Evolutionary conservation across 2,888 invertebrate genomes (phyloP).

Genomic region (Ophion obscuratus): DNA sequence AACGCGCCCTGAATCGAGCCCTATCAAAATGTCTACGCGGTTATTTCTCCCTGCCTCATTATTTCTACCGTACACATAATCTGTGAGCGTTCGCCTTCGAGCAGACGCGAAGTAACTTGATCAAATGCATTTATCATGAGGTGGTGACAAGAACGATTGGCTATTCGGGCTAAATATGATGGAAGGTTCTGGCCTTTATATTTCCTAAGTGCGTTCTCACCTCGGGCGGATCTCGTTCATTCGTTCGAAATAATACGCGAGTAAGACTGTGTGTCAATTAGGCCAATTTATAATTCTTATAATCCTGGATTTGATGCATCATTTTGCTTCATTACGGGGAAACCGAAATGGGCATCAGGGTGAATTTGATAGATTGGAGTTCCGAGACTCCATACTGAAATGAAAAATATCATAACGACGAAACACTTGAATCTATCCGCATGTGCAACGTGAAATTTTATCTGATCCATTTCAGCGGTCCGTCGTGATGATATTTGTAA

Average conservation of each 20-base stretch:
- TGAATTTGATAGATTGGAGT: neutral
- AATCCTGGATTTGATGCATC: neutral
- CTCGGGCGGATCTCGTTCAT: conserved; percentile 26
- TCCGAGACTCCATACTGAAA: neutral
- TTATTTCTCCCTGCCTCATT: neutral
- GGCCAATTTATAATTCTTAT: neutral
- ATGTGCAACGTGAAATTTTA: neutral
- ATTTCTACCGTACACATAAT: neutral
- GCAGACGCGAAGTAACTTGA: conserved; percentile 73
- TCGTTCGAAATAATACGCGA: conserved; percentile 41
- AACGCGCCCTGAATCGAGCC: too few relatives aligned
- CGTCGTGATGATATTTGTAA: neutral
- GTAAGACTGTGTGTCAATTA: conserved; percentile 55
- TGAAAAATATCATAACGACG: neutral
- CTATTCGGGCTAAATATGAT: conserved; percentile 78
- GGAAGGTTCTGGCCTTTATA: conserved; percentile 66
- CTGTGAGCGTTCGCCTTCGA: conserved; percentile 29
- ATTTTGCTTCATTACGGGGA: neutral
- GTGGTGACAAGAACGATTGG: conserved; percentile 77
- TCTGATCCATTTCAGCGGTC: neutral
- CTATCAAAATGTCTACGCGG: too few relatives aligned
- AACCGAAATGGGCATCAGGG: neutral
- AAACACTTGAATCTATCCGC: neutral
- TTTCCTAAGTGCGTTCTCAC: conserved; percentile 38
- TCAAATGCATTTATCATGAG: conserved; percentile 79